These are phyloP conservation scores for Argyrosomus japonicus DNA, from an alignment of 2,113 vertebrate species.

Conservation along the genomic window DNA sequence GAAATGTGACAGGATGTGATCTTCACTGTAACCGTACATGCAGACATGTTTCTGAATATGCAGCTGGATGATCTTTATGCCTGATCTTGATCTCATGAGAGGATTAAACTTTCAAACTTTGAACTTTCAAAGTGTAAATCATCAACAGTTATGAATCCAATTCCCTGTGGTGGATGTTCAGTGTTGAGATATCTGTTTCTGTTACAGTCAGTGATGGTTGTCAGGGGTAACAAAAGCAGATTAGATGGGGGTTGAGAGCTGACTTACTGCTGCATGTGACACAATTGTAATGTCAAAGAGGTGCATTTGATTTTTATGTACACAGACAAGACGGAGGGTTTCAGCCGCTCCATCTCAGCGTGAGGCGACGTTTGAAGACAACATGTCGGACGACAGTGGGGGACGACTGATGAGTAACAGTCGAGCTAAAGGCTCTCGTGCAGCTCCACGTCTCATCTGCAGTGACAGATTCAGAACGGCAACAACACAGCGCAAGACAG, in stretches of 20 bases:
- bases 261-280: constrained; percentile 37
- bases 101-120: not conserved
- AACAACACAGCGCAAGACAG: constrained; percentile 21
- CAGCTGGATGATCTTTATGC: not conserved
- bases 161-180: not conserved
- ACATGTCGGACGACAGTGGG: constrained; percentile 46
- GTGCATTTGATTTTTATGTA: constrained; percentile 55
- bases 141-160: not conserved
- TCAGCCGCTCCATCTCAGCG: constrained; percentile 22
- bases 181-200: constrained; percentile 3
- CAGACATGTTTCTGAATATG: not conserved
- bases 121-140: not conserved
- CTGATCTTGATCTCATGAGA: not conserved
- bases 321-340: constrained; percentile 43
- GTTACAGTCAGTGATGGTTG: constrained; percentile 26
- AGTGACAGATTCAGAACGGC: constrained; percentile 69
- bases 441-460: constrained; percentile 48
- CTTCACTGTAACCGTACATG: not conserved
- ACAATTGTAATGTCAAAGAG: constrained; percentile 42
- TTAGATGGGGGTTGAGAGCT: not conserved
- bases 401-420: constrained; percentile 58
- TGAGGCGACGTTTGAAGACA: constrained; percentile 28
- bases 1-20: not conserved
- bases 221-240: constrained; percentile 10
- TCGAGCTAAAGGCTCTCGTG: constrained; percentile 49